Evolutionary conservation across 2,797 vertebrate genomes (phyloP).

Genomic region (Ficedula albicollis): DNA sequence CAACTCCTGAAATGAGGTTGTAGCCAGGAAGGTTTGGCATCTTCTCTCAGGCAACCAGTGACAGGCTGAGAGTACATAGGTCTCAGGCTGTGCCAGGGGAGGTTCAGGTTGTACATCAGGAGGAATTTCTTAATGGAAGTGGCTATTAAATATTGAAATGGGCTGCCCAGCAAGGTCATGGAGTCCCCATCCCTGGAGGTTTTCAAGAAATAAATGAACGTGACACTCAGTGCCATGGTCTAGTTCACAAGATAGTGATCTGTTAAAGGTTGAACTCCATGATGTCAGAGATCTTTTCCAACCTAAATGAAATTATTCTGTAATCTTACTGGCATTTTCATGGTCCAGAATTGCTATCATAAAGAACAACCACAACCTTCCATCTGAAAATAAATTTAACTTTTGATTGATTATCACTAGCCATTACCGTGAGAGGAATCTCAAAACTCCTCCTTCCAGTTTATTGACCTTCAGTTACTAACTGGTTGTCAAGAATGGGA

Average conservation of each 20-base stretch:
- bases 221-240: background rate
- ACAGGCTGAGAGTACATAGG: background rate
- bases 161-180: background rate
- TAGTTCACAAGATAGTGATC: background rate
- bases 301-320: background rate
- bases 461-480: background rate
- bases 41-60: background rate
- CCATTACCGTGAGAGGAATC: background rate
- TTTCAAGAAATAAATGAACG: background rate
- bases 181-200: background rate
- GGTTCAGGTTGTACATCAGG: background rate
- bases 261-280: background rate
- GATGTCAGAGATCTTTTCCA: background rate
- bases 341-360: background rate
- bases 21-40: background rate
- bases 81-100: background rate
- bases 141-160: background rate
- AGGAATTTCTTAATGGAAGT: background rate
- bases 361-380: background rate
- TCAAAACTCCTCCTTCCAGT: background rate
- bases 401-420: background rate
- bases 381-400: background rate
- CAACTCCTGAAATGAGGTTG: background rate
- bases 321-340: background rate
- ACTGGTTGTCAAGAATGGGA: background rate